Evolutionary conservation across 2,113 vertebrate species (phyloP).

Genomic region (Rhinolophus sinicus): DNA sequence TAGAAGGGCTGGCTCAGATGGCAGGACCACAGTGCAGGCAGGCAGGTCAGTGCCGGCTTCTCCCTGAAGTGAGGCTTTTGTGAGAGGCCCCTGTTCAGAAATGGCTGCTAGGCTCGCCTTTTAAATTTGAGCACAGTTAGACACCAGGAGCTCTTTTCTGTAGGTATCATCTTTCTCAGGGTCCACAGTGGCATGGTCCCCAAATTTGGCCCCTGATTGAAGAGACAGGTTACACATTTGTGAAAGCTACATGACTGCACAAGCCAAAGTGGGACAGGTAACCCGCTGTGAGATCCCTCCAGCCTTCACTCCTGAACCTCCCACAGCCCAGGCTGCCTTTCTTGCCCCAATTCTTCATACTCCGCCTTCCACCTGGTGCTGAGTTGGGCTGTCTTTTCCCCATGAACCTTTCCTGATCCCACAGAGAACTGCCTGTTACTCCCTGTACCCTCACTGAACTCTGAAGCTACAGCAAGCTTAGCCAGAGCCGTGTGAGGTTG

Average conservation of each 20-base stretch:
- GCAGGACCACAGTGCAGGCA: too few species aligned
- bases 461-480: not conserved
- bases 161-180: too few species aligned
- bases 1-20: too few species aligned
- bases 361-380: not conserved
- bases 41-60: too few species aligned
- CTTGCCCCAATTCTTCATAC: not conserved
- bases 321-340: not conserved
- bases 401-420: not conserved
- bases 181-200: not conserved
- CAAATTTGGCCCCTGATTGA: not conserved
- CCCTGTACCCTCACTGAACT: not conserved
- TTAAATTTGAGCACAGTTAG: too few species aligned
- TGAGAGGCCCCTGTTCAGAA: too few species aligned
- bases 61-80: too few species aligned
- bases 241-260: not conserved
- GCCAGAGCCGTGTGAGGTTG: not conserved
- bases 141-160: too few species aligned
- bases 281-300: rapidly evolving
- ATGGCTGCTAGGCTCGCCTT: too few species aligned
- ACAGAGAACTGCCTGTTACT: not conserved
- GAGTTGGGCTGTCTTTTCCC: not conserved
- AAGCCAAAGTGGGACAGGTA: not conserved
- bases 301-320: not conserved
- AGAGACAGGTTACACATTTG: not conserved